Evolutionary conservation across 2,797 vertebrate species (phyloP), one percentile per base, ranked within the genome.

Genomic region (Hyperoplus immaculatus): DNA sequence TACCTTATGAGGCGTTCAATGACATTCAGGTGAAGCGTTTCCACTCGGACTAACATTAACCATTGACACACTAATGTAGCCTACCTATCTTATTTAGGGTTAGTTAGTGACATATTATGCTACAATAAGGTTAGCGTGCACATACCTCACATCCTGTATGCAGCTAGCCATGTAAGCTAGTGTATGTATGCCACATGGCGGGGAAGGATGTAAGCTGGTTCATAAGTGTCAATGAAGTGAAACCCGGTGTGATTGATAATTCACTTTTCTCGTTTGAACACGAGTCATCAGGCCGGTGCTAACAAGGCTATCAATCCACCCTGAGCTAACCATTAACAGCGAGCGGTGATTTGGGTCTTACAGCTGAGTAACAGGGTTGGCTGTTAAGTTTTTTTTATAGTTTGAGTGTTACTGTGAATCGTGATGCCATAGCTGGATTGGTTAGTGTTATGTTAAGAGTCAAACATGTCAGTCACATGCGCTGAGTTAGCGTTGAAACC

Each of bases 81-180:
- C 29, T 29, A 29, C 29, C 29, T 3, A 29, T 29, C 29, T 29
- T 29, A 29, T 29, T 29, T 29, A 29, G 29, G 29, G 29, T 29
- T 29, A 29, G 29, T 29, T n/a, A 10, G 21, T 36, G 5, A 5
- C 15, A 42, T 18, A 39, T 16, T 16, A 15, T 43, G 13, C 54
- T n/a, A 16, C 0, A 39, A 13, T 36, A 6, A 43, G 29, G 64
- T 80, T 75, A 86, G 73, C 83, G 43, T 71, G 29, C 42, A 8
- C 21, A 68, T 61, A 18, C 1, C 0, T 36, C 43, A 29, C 84
- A 72, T 85, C 78, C 41, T n/a, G 16, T 13, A 0, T 59, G 45
- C 4, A 4, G 65, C 45, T 80, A 73, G 62, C 60, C 8, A 1
- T 38, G 54, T 45, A 70, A 75, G 69, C 80, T 42, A 29, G 29